Conservation (phyloP, 2,113 vertebrate genomes). For the Dromaius novaehollandiae region DNA sequence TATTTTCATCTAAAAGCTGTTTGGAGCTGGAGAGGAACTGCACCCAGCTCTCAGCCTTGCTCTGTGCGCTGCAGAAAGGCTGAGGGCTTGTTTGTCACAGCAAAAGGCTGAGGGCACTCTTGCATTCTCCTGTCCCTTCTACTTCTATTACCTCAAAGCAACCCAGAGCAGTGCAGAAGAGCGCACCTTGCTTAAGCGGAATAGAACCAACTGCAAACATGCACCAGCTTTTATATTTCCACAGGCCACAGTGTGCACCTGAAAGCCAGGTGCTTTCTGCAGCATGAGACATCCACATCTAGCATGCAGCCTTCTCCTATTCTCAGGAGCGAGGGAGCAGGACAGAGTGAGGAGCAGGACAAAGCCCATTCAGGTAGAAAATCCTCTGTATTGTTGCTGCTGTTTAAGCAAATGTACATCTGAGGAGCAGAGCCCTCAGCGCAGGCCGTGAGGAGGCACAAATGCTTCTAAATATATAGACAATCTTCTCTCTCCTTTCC, state of each 20-base stretch:
- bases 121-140: background rate
- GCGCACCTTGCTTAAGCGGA: background rate
- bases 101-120: background rate
- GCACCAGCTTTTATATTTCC: rapidly evolving
- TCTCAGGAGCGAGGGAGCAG: background rate
- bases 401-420: background rate
- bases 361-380: background rate
- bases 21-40: background rate
- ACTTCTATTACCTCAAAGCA: background rate
- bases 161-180: background rate
- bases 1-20: background rate
- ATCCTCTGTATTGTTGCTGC: background rate
- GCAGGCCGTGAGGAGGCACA: background rate
- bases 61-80: background rate
- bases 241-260: background rate
- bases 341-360: background rate
- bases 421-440: background rate
- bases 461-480: constrained; percentile 50
- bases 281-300: background rate
- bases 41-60: background rate
- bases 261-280: background rate
- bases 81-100: background rate
- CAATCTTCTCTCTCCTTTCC: background rate
- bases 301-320: background rate
- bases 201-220: background rate